Evolutionary conservation across 64 coral and sea anemone genomes (phyloP).

Genomic region (Hydrozoanthus tunicans): DNA sequence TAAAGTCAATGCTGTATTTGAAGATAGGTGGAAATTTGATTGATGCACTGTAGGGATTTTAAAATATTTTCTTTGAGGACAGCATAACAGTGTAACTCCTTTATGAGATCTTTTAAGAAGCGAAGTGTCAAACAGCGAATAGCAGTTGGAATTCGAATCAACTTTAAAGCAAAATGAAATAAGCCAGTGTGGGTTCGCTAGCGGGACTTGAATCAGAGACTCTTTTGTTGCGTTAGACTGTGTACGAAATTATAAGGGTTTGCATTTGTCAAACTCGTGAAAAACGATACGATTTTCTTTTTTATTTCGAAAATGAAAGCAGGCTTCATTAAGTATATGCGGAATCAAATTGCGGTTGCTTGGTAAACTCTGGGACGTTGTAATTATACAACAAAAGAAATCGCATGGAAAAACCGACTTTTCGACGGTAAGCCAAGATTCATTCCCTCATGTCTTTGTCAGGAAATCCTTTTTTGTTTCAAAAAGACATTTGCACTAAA

Average conservation of each 20-base stretch:
- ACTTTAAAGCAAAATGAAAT: slow-evolving; percentile 32
- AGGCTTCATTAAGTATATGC: neutral
- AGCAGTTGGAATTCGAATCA: neutral
- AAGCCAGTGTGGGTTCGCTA: neutral
- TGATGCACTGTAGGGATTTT: neutral
- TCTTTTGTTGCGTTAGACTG: neutral
- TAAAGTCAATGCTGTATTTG: neutral
- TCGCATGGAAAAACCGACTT: neutral
- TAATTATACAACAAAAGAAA: slow-evolving; percentile 3
- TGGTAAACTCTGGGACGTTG: neutral
- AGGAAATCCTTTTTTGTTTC: neutral
- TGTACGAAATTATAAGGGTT: neutral
- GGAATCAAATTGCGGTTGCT: neutral
- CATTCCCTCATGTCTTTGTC: neutral
- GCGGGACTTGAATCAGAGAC: neutral
- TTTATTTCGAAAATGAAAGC: neutral
- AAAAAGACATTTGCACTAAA: neutral
- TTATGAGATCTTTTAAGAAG: neutral
- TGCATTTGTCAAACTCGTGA: too few relatives aligned
- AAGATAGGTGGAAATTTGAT: neutral
- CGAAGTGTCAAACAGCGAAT: neutral
- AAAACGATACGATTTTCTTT: neutral
- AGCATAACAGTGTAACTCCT: neutral
- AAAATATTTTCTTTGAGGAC: slow-evolving; percentile 17
- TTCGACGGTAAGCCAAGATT: neutral